Base-by-base conservation (phyloP, 2,113 vertebrate species). In the Mesocricetus auratus region DNA sequence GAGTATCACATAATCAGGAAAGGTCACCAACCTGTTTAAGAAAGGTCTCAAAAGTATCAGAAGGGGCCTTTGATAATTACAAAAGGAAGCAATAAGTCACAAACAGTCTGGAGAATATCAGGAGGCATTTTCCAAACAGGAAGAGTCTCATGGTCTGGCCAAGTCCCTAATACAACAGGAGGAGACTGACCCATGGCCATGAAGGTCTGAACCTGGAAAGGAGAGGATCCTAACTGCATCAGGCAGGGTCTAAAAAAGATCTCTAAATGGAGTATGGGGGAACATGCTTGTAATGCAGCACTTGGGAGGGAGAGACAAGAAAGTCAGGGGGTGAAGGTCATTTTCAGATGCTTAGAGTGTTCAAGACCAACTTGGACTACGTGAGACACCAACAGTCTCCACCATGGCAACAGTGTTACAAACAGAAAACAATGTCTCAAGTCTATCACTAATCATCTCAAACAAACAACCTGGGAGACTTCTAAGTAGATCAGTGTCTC, bases 401-500 rank as follows among this genome's bases (percentile, higher is more conserved):
- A 62, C 45, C 58, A 71, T 5, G 9, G 53, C 74, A 77, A 42
- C 74, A 92, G 68, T 10, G 89, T 87, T 79, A 94, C 7, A 78
- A 74, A 73, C 64, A 89, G 47, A 86, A 89, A 91, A n/a, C 11
- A 89, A 78, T 89, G 17, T 19, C 79, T 95, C 74, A 71, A 56
- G n/a, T 73, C 47, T 39, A 71, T 87, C 45, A 68, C 5, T 74
- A 50, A 58, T 60, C 60, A 90, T 87, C 53, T 82, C 26, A 74
- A 85, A 87, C 53, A 87, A 77, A 26, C 3, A 77, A 53, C 79
- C 58, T 78, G 86, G 78, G 89, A 89, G 77, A 58, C 17, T 92
- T 96, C 79, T n/a, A 60, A 95, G 36, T 53, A 75, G 15, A 79
- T 64, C 60, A 96, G 47, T 45, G 47, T 90, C 62, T 87, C n/a